These are phyloP conservation scores for Actinia equina DNA, from an alignment of 64 coral and sea anemone genomes.

Conservation along the genomic window DNA sequence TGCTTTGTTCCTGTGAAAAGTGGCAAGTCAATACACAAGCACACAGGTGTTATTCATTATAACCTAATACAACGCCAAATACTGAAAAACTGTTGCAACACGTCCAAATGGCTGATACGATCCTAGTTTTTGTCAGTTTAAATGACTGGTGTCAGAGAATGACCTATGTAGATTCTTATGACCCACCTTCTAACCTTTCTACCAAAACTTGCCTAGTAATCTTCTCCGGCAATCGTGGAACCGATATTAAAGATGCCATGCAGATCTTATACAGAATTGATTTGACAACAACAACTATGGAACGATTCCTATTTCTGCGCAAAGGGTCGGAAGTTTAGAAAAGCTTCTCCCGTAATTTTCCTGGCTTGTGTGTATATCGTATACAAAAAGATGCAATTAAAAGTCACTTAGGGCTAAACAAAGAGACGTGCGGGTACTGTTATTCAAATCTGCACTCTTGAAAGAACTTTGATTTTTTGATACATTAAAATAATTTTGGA, in stretches of 20 bases:
- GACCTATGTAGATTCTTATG: not conserved
- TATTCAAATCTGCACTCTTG: not conserved
- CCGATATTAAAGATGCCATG: not conserved
- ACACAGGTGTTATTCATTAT: conserved; percentile 64
- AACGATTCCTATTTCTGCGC: not conserved
- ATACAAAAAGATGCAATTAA: not conserved
- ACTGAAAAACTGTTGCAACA: not conserved
- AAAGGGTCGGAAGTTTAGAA: not conserved
- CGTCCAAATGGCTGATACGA: not conserved
- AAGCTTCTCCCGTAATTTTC: not conserved
- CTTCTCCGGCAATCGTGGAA: not conserved
- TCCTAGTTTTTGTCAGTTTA: not conserved
- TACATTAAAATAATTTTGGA: not conserved
- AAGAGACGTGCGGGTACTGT: not conserved
- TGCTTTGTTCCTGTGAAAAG: conserved; percentile 77
- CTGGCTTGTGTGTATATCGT: not conserved
- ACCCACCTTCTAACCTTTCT: not conserved
- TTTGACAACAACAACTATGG: not conserved
- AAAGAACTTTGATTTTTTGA: not conserved
- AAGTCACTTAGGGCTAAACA: conserved; percentile 3
- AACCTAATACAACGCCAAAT: conserved; percentile 12
- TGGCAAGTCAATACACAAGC: conserved; percentile 40
- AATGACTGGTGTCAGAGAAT: not conserved
- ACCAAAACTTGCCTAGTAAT: not conserved
- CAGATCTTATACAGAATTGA: not conserved